Percentiles rank a stretch among this genome's conserved stretches.
phyloP scores from a whole-genome alignment of 1,140 invertebrate species.

The Drosophila willistoni region DNA sequence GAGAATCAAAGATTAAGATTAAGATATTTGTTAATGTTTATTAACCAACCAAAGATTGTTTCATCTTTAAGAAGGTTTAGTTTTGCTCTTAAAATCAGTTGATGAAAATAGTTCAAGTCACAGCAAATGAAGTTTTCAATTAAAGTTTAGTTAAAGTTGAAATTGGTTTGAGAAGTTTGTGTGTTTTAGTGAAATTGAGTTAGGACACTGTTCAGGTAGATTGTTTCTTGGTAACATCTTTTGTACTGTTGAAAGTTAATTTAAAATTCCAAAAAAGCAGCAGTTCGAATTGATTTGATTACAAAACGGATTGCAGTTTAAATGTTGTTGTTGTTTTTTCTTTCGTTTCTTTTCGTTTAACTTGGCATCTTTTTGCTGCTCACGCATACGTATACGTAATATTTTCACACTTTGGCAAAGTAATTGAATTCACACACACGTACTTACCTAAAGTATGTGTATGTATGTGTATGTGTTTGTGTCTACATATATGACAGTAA shows the following conservation, averaged over 20 bases:
- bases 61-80: too few species aligned
- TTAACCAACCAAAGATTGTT: too few species aligned
- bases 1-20: too few species aligned
- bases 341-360: neutral
- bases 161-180: too few species aligned
- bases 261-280: conserved; percentile 22
- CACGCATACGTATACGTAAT: neutral
- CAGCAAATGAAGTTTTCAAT: too few species aligned
- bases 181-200: too few species aligned
- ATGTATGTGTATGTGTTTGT: neutral
- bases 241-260: conserved; percentile 47
- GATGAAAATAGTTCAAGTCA: too few species aligned
- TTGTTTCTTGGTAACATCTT: neutral
- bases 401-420: conserved; percentile 9
- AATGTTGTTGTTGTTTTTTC: too few species aligned
- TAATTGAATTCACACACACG: conserved; percentile 10
- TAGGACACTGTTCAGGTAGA: too few species aligned
- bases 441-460: neutral
- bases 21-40: too few species aligned
- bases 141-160: too few species aligned
- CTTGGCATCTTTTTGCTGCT: conserved; percentile 1
- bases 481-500: conserved; percentile 35
- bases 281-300: conserved; percentile 38
- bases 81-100: too few species aligned
- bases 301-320: conserved; percentile 34